Base-by-base conservation (phyloP, 1,140 invertebrate genomes). In the Drosophila nasuta region DNA sequence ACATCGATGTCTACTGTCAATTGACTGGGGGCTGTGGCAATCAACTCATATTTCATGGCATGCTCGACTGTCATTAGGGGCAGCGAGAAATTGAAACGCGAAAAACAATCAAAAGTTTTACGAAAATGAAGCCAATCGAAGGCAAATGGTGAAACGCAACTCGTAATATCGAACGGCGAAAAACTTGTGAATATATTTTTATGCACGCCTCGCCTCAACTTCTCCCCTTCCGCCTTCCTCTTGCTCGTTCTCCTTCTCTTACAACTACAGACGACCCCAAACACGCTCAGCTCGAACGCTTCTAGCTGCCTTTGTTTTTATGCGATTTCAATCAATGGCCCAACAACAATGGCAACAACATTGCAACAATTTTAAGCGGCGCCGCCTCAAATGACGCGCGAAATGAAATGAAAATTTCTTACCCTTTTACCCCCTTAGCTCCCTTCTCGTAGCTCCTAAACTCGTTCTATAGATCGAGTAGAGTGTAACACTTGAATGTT, bases 1-100 rank as follows among this genome's bases (percentile, higher is more conserved):
- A 51, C 62, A 52, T 64, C 49, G 7, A 64, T n/a, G 11, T 46
- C 17, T 45, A 25, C 49, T 52, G 49, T 68, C 79, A 59, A 73
- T 43, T 60, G 62, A 11, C 38, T 35, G 3, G 35, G 35, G 7
- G 15, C 52, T n/a, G 10, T 17, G 30, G 59, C 82, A 87, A 87
- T 87, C 83, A 87, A 83, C 82, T 87, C 82, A 87, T 87, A 87
- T 87, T 87, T 87, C 82, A 88, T 87, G 77, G 77, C 83, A 88
- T 83, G 82, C 46, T 72, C 74, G 59, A 79, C 82, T 83, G 80
- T 83, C 82, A 87, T 87, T 87, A 88, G 69, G 66, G 35, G 25
- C 45, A 2, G 35, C 20, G 7, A 41, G 30, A 70, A 82, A 75
- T 79, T 88, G 83, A 88, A 79, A 82, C 76, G 76, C 83, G 80